Conservation (phyloP, 2,113 vertebrate species). For the Aptenodytes patagonicus region DNA sequence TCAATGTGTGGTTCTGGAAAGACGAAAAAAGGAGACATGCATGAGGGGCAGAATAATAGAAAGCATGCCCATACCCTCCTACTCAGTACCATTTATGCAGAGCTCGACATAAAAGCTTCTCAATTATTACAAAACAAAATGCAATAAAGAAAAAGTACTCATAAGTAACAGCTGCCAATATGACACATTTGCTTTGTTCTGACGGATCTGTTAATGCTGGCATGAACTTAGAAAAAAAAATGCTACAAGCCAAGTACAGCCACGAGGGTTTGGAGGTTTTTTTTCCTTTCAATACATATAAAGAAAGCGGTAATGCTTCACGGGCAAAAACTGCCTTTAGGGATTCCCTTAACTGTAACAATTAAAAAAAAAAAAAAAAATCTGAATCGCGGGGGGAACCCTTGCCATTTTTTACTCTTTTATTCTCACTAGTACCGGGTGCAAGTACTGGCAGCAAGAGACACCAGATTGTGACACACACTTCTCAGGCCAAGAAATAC, state of each 20-base stretch:
- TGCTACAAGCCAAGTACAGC: conserved; percentile 34
- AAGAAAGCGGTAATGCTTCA: conserved; percentile 12
- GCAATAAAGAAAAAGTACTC: conserved; percentile 72
- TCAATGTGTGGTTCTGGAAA: conserved; percentile 99
- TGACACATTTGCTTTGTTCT: conserved; percentile 66
- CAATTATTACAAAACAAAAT: conserved; percentile 77
- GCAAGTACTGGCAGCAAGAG: conserved; percentile 48
- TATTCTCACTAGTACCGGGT: conserved; percentile 36
- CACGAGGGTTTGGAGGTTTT: neutral
- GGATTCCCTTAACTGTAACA: conserved; percentile 50
- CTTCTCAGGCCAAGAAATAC: conserved; percentile 65
- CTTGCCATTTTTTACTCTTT: conserved; percentile 20
- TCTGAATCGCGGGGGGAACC: conserved; percentile 19
- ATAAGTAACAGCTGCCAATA: conserved; percentile 78
- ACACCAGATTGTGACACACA: conserved; percentile 57
- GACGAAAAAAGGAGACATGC: conserved; percentile 89
- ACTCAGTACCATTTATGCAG: conserved; percentile 74
- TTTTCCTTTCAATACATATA: neutral
- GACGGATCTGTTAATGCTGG: conserved; percentile 66
- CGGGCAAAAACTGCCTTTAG: conserved; percentile 16
- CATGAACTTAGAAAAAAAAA: conserved; percentile 64
- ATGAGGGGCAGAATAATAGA: conserved; percentile 97
- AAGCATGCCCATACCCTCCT: conserved; percentile 86
- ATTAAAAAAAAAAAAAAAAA: conserved; percentile 27
- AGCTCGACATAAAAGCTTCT: conserved; percentile 73